These are phyloP conservation scores for Rhinichthys klamathensis DNA, from an alignment of 2,113 vertebrate species.

Conservation along the genomic window DNA sequence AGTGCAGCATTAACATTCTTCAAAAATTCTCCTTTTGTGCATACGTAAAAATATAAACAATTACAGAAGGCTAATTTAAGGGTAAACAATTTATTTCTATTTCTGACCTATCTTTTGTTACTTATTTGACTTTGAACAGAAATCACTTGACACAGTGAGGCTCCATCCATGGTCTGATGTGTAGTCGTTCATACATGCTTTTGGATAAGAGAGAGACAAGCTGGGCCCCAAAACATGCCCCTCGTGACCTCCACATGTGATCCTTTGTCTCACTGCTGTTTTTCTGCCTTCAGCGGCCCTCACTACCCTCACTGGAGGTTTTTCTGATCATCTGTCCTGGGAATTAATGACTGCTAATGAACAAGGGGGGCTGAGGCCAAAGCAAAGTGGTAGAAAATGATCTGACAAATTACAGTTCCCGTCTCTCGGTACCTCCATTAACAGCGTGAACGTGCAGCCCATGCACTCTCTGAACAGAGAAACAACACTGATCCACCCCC, in stretches of 20 bases:
- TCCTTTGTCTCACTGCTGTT: constrained; percentile 21
- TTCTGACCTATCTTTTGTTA: neutral
- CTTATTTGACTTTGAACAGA: neutral
- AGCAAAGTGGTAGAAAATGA: constrained; percentile 35
- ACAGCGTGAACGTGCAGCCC: neutral
- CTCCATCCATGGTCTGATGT: neutral
- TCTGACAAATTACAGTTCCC: constrained; percentile 13
- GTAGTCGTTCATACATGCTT: neutral
- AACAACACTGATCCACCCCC: constrained; percentile 12
- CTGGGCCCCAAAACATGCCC: neutral
- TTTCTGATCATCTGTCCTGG: neutral
- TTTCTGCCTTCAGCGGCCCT: neutral
- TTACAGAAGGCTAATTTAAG: too few relatives aligned
- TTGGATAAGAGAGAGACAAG: neutral
- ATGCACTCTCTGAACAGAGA: neutral
- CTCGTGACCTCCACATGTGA: constrained; percentile 25
- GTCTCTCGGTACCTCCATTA: neutral
- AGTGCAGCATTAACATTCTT: neutral
- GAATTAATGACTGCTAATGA: constrained; percentile 36
- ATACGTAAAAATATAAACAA: neutral
- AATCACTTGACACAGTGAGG: neutral
- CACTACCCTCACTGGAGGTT: neutral
- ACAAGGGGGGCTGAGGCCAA: neutral
- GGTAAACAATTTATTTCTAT: neutral
- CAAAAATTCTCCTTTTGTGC: neutral